These are phyloP conservation scores for Crioceris asparagi DNA, from an alignment of 2,888 invertebrate species.

Conservation along the genomic window DNA sequence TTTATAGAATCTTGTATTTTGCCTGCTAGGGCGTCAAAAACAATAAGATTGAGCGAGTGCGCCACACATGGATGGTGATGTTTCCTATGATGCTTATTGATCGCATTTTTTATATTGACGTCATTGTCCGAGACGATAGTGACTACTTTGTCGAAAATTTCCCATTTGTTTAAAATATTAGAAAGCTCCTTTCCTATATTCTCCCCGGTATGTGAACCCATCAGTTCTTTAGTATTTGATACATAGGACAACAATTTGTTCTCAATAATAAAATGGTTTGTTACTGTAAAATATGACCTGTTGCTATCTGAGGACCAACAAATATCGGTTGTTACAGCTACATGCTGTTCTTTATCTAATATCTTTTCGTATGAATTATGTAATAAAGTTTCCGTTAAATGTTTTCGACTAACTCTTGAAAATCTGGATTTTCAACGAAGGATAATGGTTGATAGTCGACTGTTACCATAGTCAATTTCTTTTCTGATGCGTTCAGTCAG, in stretches of 20 bases:
- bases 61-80: slow-evolving; percentile 24
- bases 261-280: slow-evolving; percentile 21
- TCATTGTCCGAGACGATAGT: slow-evolving; percentile 24
- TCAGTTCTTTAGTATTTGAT: slow-evolving; percentile 18
- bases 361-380: no score
- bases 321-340: slow-evolving; percentile 24
- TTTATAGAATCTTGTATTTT: no score
- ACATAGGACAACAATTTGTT: slow-evolving; percentile 13
- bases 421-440: no score
- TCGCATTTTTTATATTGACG: slow-evolving; percentile 23
- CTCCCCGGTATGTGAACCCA: slow-evolving; percentile 12
- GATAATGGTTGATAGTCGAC: no score
- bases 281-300: slow-evolving; percentile 20
- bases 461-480: no score
- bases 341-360: slow-evolving; percentile 12
- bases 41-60: slow-evolving; percentile 21
- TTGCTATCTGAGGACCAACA: slow-evolving; percentile 24
- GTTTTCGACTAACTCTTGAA: no score
- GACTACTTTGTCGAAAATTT: slow-evolving; percentile 21
- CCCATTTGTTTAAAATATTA: slow-evolving; percentile 20
- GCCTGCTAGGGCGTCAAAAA: slow-evolving; percentile 11
- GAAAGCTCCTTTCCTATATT: slow-evolving; percentile 15
- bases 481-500: no score
- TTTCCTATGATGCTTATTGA: slow-evolving; percentile 20
- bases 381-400: no score